phyloP scores from a whole-genome alignment of 2,888 invertebrate genomes.

The Parasteatoda lunata region DNA sequence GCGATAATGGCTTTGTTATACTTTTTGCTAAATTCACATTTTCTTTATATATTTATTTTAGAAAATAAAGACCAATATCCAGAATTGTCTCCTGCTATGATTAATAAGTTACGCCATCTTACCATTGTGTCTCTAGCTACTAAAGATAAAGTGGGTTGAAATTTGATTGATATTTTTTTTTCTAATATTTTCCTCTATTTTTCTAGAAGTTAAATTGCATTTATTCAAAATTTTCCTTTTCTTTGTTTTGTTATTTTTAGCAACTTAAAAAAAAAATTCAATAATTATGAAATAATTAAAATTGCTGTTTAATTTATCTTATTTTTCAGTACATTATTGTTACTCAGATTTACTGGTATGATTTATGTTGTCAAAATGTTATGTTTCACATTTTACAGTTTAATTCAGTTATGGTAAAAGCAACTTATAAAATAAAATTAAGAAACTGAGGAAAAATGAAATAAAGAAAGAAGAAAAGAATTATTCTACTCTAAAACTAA shows the following conservation, averaged over 20 bases:
- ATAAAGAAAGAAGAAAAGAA: no score
- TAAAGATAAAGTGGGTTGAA: slow-evolving; percentile 82
- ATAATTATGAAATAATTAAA: no score
- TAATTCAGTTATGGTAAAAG: no score
- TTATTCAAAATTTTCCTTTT: background rate
- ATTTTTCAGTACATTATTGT: no score
- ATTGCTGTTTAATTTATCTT: no score
- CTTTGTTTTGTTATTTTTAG: background rate
- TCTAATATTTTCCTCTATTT: background rate
- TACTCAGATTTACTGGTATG: no score
- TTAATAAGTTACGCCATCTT: slow-evolving; percentile 92
- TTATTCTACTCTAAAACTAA: no score
- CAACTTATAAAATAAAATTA: no score
- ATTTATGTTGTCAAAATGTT: no score
- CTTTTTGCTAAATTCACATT: background rate
- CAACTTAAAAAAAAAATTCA: background rate
- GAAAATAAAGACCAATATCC: slow-evolving; percentile 83
- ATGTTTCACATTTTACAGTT: no score
- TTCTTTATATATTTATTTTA: slow-evolving; percentile 66
- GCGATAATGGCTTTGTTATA: background rate
- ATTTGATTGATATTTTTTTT: background rate
- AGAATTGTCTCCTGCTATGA: slow-evolving; percentile 85
- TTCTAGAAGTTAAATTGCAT: background rate
- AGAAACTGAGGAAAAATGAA: no score
- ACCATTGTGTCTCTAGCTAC: slow-evolving; percentile 95